Conservation (phyloP, 2,113 vertebrate genomes). For the Cyrtonyx montezumae region DNA sequence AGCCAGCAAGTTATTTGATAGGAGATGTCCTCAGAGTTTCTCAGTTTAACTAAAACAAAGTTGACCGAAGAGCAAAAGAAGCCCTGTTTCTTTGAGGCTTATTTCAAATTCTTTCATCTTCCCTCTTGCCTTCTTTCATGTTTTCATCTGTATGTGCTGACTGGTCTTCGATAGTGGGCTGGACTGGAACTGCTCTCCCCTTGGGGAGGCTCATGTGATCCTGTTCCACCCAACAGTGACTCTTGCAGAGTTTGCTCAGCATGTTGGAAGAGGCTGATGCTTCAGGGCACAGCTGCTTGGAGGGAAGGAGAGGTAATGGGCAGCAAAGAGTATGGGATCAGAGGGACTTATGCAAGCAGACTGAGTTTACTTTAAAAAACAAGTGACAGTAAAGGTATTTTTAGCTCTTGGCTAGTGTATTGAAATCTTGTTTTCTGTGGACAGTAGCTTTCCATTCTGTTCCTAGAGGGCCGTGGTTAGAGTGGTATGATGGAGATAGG, state of each 20-base stretch:
- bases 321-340: not conserved
- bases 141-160: not conserved
- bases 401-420: not conserved
- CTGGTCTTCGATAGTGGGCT: not conserved
- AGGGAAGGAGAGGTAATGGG: not conserved
- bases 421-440: not conserved
- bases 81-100: not conserved
- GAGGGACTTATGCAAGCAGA: not conserved
- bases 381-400: not conserved
- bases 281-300: not conserved
- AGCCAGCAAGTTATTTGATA: not conserved
- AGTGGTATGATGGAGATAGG: too few relatives aligned
- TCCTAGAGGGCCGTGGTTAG: not conserved
- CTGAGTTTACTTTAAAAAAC: not conserved
- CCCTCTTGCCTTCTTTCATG: not conserved
- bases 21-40: not conserved
- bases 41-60: not conserved
- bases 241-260: not conserved
- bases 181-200: not conserved
- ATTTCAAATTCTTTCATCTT: constrained; percentile 7
- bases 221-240: not conserved
- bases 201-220: not conserved
- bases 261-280: not conserved
- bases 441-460: not conserved
- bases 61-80: not conserved